Conservation (phyloP, 2,113 vertebrate genomes). For the Alexandromys fortis region DNA sequence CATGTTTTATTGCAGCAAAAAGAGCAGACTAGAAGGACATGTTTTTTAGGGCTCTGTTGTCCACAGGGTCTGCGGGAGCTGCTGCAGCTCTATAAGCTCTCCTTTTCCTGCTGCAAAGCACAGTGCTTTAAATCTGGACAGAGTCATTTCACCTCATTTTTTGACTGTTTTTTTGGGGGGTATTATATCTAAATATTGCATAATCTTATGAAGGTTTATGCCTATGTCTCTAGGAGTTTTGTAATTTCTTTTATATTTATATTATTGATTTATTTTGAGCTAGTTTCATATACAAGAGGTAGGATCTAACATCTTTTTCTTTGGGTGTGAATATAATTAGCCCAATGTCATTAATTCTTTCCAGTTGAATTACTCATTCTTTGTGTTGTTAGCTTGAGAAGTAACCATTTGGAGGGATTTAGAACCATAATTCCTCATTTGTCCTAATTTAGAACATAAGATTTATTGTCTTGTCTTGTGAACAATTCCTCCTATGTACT, state of each 20-base stretch:
- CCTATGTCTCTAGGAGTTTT: neutral
- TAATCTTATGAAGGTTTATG: neutral
- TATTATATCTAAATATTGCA: neutral
- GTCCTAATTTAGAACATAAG: slow-evolving; percentile 2
- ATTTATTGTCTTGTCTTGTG: neutral
- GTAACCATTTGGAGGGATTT: neutral
- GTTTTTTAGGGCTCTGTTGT: neutral
- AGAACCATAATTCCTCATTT: neutral
- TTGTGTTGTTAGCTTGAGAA: neutral
- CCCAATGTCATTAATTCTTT: neutral
- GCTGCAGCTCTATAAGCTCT: neutral
- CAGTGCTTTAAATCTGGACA: neutral
- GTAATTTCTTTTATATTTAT: neutral
- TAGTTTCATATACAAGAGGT: slow-evolving; percentile 5
- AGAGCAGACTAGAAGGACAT: neutral
- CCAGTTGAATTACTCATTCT: neutral
- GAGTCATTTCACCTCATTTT: neutral
- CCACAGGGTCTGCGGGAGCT: neutral
- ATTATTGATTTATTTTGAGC: slow-evolving; percentile 5
- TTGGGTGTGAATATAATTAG: neutral
- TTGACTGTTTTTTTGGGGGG: neutral
- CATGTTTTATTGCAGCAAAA: neutral
- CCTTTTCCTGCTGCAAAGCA: neutral
- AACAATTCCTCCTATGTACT: neutral
- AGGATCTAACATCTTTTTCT: neutral